A percentile compares a stretch with the other conserved stretches of the same genome.
Evolutionary conservation across 2,797 vertebrate genomes (phyloP).

Genomic region (Gouania willdenowi): DNA sequence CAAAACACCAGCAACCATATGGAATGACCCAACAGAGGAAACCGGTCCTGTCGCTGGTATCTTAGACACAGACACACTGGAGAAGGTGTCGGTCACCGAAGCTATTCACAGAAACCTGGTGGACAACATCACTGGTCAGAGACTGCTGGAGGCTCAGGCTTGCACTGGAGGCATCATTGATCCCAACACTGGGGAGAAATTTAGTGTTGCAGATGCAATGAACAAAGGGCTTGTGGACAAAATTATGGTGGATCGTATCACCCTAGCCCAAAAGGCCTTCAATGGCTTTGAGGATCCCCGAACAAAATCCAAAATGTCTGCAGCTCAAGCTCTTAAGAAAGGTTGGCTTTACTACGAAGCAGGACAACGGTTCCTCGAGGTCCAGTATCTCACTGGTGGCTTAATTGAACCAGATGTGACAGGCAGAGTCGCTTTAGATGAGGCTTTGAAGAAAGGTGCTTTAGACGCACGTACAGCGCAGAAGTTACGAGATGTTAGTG

Average conservation of each 20-base stretch:
- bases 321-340: slow-evolving; percentile 95
- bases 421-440: slow-evolving; percentile 85
- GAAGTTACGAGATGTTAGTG: slow-evolving; percentile 89
- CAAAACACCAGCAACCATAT: slow-evolving; percentile 78
- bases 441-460: slow-evolving; percentile 88
- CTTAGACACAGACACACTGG: slow-evolving; percentile 93
- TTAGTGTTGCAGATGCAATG: slow-evolving; percentile 83
- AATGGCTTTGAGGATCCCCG: slow-evolving; percentile 95
- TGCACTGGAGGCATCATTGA: slow-evolving; percentile 97
- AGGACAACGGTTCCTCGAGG: slow-evolving; percentile 94
- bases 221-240: slow-evolving; percentile 91
- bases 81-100: slow-evolving; percentile 95
- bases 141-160: slow-evolving; percentile 93
- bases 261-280: slow-evolving; percentile 93
- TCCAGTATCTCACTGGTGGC: slow-evolving; percentile 95
- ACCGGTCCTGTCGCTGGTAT: slow-evolving; percentile 92
- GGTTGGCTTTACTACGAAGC: slow-evolving; percentile 98
- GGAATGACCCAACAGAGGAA: slow-evolving; percentile 92
- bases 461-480: slow-evolving; percentile 91
- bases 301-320: slow-evolving; percentile 97
- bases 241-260: slow-evolving; percentile 97
- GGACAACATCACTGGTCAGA: slow-evolving; percentile 95
- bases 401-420: slow-evolving; percentile 87
- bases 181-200: slow-evolving; percentile 87
- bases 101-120: slow-evolving; percentile 94